Conservation (phyloP, 2,888 invertebrate species). For the Cabera pusaria region DNA sequence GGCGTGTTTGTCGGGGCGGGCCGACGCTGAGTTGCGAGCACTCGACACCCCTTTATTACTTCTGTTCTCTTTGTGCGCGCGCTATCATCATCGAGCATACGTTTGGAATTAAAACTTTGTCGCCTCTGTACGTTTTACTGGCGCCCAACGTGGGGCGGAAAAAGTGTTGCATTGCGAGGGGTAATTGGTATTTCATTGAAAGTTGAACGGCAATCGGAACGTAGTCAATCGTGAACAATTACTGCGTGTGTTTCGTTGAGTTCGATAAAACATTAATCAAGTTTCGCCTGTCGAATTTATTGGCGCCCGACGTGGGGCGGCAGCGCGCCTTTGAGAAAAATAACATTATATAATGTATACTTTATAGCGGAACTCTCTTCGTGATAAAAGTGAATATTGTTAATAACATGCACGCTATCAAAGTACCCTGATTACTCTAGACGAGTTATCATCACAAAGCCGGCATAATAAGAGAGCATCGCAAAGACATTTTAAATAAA, state of each 20-base stretch:
- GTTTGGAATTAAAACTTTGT: constrained; percentile 71
- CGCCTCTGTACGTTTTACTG: constrained; percentile 53
- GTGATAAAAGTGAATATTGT: constrained; percentile 43
- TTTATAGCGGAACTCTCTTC: constrained; percentile 10
- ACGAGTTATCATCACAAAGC: constrained; percentile 34
- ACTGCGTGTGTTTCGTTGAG: constrained; percentile 9
- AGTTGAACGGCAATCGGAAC: constrained; percentile 17
- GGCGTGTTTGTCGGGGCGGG: constrained; percentile 23
- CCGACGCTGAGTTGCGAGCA: constrained; percentile 49
- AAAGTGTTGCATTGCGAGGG: constrained; percentile 29
- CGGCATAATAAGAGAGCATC: constrained; percentile 37
- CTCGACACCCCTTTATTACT: constrained; percentile 78
- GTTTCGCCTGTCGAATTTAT: background rate
- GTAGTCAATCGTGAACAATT: constrained; percentile 13
- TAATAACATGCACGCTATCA: constrained; percentile 28
- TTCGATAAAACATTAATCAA: constrained; percentile 15
- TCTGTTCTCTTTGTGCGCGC: constrained; percentile 67
- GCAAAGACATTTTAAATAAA: constrained; percentile 51
- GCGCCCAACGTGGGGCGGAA: constrained; percentile 52
- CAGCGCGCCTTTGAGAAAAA: too few relatives aligned
- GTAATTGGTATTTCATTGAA: constrained; percentile 24
- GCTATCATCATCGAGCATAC: constrained; percentile 68
- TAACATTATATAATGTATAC: constrained; percentile 2
- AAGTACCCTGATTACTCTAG: constrained; percentile 30
- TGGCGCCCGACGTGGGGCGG: constrained; percentile 3